Conservation (phyloP, 2,113 vertebrate species). For the Parotia lawesii region DNA sequence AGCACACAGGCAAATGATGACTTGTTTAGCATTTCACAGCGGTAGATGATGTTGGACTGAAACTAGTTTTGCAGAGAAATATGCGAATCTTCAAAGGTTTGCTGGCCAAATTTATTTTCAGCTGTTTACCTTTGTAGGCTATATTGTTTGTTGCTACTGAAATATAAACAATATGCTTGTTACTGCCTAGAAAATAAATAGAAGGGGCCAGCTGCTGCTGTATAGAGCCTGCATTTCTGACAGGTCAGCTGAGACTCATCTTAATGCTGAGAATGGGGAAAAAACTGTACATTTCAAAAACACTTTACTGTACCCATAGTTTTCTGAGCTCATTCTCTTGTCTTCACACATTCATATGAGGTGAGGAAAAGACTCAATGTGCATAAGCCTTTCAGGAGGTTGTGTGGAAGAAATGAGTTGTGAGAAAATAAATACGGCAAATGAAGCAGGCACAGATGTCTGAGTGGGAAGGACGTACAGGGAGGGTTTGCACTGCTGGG, state of each 20-base stretch:
- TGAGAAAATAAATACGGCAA: neutral
- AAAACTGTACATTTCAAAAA: neutral
- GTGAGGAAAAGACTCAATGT: neutral
- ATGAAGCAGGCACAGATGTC: neutral
- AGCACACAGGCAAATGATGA: neutral
- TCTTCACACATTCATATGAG: neutral
- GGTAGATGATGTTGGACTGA: neutral
- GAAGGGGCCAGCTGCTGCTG: neutral
- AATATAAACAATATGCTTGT: neutral
- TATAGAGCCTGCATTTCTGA: neutral
- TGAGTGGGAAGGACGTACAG: neutral
- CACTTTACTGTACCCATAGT: neutral
- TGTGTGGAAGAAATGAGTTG: neutral
- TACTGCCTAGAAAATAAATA: neutral
- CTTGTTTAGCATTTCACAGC: neutral
- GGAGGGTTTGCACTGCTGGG: neutral
- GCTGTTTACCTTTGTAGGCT: neutral
- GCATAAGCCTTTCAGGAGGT: neutral
- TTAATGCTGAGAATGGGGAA: neutral
- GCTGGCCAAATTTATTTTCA: neutral
- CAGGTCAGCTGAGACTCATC: neutral
- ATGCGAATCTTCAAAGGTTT: neutral
- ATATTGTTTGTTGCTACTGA: neutral
- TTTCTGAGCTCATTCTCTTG: neutral
- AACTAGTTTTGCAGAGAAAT: neutral